Base-by-base conservation (phyloP, 2,797 vertebrate genomes). In the Pogoniulus pusillus region DNA sequence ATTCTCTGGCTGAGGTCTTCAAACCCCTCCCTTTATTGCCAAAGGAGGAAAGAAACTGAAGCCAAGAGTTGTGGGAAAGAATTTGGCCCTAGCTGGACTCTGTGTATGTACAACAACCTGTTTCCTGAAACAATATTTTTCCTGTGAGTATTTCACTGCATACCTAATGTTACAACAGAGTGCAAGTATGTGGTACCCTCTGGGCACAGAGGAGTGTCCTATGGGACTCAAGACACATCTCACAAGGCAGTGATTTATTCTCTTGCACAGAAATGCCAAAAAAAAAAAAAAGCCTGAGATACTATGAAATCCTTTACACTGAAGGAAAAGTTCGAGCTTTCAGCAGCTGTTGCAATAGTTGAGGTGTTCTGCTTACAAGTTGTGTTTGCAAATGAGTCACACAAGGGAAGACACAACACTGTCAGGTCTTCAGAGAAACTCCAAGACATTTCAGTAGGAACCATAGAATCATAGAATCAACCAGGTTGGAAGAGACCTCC, bases 21-120 rank as follows among this genome's bases (percentile, higher is more conserved):
- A 71, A 71, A 58, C 2, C 2, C 11, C 66, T 73, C 72, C 20
- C 10, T 65, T 81, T 41, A 45, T 20, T 62, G 26, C 20, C 89
- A 81, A 87, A 82, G 5, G n/a, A 86, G 58, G 39, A 87, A 91
- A 75, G 34, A 81, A 83, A 43, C 26, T 12, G n/a, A 92, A 87
- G n/a, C 59, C 32, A 16, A 70, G 32, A 53, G n/a, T 12, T 34
- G 7, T 75, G 68, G 47, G 41, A 72, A 85, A 58, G 26, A 76
- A 57, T 15, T 11, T 75, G 30, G 8, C 29, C 26, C 35, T 73
- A 73, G 53, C 2, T 64, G 30, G 53, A 24, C 53, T 34, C 49
- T 45, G 10, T 74, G 18, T 12, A 49, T 30, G 17, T 64, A 10
- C 26, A 82, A 59, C 26, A 63, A 63, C 16, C 35, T 76, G 23